These are phyloP conservation scores for Calliphora vomitoria DNA, from an alignment of 2,888 invertebrate genomes.

Conservation along the genomic window DNA sequence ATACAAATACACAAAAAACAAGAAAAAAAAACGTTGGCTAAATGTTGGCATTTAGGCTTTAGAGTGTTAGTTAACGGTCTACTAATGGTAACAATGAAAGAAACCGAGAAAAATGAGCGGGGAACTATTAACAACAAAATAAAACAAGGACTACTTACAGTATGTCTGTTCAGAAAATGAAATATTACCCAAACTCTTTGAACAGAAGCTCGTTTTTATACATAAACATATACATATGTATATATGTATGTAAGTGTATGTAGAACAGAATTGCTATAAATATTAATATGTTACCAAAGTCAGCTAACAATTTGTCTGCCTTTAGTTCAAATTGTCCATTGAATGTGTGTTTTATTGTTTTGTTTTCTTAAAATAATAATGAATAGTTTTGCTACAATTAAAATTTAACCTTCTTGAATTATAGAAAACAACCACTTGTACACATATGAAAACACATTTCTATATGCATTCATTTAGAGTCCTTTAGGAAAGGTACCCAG, in stretches of 20 bases:
- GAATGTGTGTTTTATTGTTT: constrained; percentile 31
- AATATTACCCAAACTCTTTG: constrained; percentile 5
- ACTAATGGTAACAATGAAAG: constrained; percentile 56
- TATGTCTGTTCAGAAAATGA: constrained; percentile 19
- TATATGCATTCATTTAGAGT: not conserved
- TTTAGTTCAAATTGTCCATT: constrained; percentile 57
- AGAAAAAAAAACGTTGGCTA: constrained; percentile 14
- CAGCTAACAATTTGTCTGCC: not conserved
- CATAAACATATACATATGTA: too few species aligned
- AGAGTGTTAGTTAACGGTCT: constrained; percentile 39
- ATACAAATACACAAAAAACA: not conserved
- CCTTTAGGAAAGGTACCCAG: not conserved
- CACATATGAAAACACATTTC: not conserved
- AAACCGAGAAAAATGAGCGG: not conserved
- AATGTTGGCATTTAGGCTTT: constrained; percentile 51
- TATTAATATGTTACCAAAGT: not conserved
- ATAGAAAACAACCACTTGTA: not conserved
- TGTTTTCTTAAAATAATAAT: constrained; percentile 41
- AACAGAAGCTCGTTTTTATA: not conserved
- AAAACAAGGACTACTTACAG: constrained; percentile 1
- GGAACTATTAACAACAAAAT: not conserved
- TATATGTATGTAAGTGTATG: not conserved
- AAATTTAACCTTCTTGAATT: constrained; percentile 28
- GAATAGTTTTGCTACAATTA: constrained; percentile 43
- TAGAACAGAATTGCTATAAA: constrained; percentile 9